Base-by-base conservation (phyloP, 2,888 invertebrate genomes). In the Theristus sp. region DNA sequence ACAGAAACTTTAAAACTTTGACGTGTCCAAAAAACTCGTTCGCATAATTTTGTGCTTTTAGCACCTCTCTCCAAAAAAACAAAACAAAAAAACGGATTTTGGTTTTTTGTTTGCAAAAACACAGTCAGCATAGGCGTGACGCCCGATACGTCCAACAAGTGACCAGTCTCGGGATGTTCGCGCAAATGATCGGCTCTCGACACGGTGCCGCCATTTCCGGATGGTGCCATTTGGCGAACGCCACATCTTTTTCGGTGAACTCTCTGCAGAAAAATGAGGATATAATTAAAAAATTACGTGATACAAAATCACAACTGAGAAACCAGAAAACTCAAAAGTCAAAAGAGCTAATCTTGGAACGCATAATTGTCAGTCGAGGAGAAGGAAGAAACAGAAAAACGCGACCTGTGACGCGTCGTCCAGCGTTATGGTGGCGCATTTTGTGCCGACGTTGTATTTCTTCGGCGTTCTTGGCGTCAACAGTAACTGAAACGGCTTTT, bases 391-490 rank as follows among this genome's bases (percentile, higher is more conserved):
- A n/a, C n/a, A n/a, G n/a, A n/a, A n/a, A n/a, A n/a, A n/a, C n/a
- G n/a, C n/a, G n/a, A n/a, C n/a, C n/a, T n/a, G n/a, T n/a, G n/a
- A n/a, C n/a, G 87, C 86, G 76, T 96, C 96, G 75, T 96, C 96
- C 1, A 96, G 94, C 0, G 96, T 96, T 66, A 96, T 98, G 1
- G 96, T 81, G 28, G 96, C 96, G 78, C 98, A 98, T 77, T 98
- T 98, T 66, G 98, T 89, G 53, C 96, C 98, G 58, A 98, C 96
- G 77, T 90, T 93, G 80, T 91, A 94, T 74, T 89, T 89, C 75
- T 89, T 87, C 83, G 22, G 96, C 96, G 75, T 93, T 84, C 10
- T 96, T 96, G 75, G 93, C 91, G 67, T 96, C 96, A 65, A 93
- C 80, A 0, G 96, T 98, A 1, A 98, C 91, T 78, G 68, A 62